Evolutionary conservation across 2,888 invertebrate genomes (phyloP).

Genomic region (Entomobrya proxima): DNA sequence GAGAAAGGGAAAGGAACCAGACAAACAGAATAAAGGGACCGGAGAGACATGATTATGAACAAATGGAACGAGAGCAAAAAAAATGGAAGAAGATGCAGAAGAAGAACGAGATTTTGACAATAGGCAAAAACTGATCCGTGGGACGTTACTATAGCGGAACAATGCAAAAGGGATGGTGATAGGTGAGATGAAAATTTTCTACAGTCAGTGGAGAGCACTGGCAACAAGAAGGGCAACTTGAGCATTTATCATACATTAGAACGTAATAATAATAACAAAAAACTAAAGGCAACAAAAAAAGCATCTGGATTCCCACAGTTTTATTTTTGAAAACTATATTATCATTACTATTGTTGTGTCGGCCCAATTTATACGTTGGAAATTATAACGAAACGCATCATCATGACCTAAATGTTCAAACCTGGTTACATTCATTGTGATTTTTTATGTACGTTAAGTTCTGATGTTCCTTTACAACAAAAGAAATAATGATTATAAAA

Average conservation of each 20-base stretch:
- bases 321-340: slow-evolving; percentile 17
- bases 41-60: too few species aligned
- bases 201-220: neutral
- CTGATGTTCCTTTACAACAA: too few species aligned
- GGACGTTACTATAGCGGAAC: neutral
- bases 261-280: neutral
- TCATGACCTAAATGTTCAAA: neutral
- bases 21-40: too few species aligned
- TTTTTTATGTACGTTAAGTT: neutral
- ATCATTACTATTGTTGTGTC: neutral
- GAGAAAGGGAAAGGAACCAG: neutral
- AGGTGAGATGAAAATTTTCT: slow-evolving; percentile 1
- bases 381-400: neutral
- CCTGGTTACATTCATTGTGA: neutral
- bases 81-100: slow-evolving; percentile 14
- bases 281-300: slow-evolving; percentile 1
- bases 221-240: neutral
- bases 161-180: slow-evolving; percentile 5
- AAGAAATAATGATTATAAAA: too few species aligned
- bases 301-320: slow-evolving; percentile 75
- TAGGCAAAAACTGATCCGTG: neutral
- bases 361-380: neutral
- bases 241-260: slow-evolving; percentile 18
- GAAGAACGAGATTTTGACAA: slow-evolving; percentile 19
- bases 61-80: slow-evolving; percentile 16